Conservation (phyloP, 2,113 vertebrate species). For the Phyllostomus hastatus region DNA sequence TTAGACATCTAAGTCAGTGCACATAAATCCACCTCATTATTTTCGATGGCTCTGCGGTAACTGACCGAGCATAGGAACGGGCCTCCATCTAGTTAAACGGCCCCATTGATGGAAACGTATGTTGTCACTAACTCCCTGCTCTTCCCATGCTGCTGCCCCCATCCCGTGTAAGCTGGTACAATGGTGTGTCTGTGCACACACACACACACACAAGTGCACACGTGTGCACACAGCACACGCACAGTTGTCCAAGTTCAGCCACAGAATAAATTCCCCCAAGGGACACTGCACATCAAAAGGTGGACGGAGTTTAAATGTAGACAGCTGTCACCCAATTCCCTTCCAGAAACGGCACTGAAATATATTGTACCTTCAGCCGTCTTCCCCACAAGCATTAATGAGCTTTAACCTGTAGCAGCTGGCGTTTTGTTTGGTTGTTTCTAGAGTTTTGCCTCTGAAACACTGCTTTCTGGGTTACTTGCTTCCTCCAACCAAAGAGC, state of each 20-base stretch:
- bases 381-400: background rate
- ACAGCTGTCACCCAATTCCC: background rate
- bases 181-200: background rate
- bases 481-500: conserved; percentile 54
- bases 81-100: background rate
- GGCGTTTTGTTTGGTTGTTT: conserved; percentile 65
- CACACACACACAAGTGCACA: background rate
- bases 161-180: background rate
- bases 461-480: conserved; percentile 47
- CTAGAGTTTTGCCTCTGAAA: conserved; percentile 60
- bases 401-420: conserved; percentile 57
- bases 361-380: conserved; percentile 38
- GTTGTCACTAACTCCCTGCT: background rate
- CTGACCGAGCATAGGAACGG: background rate
- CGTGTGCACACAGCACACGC: no score
- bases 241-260: background rate
- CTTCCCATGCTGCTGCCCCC: background rate
- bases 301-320: background rate
- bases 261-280: background rate
- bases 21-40: background rate
- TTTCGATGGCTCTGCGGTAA: background rate
- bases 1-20: background rate
- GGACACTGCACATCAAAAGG: background rate
- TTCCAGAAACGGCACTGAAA: background rate
- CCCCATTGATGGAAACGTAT: background rate